Percentiles rank a stretch among this genome's conserved stretches.
phyloP scores from a whole-genome alignment of 2,888 invertebrate species.

The Andricus quercusramuli region DNA sequence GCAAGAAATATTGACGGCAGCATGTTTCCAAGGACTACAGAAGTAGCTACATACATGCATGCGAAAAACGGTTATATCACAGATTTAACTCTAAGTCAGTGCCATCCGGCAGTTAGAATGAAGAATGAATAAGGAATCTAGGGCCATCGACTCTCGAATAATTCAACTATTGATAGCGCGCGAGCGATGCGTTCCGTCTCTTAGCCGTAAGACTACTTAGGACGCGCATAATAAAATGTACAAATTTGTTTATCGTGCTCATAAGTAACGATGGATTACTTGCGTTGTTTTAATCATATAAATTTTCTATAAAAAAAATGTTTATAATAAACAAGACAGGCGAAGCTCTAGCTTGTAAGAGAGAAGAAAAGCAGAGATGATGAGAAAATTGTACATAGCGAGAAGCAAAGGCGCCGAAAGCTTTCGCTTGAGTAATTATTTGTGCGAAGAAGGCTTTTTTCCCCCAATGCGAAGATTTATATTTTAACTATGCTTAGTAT shows the following conservation, averaged over 20 bases:
- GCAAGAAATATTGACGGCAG: background rate
- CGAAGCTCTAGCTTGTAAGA: conserved; percentile 60
- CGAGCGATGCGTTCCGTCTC: conserved; percentile 58
- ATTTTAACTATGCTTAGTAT: background rate
- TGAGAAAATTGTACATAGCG: conserved; percentile 41
- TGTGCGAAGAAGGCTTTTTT: background rate
- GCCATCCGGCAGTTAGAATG: conserved; percentile 60
- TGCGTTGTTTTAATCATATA: conserved; percentile 75
- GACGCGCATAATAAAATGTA: conserved; percentile 77
- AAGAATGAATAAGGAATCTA: conserved; percentile 43
- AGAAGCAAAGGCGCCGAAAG: conserved; percentile 3
- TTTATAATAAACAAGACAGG: conserved; percentile 70
- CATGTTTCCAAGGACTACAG: conserved; percentile 2
- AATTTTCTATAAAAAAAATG: conserved; percentile 76
- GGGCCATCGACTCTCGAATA: conserved; percentile 44
- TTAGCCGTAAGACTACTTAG: conserved; percentile 68
- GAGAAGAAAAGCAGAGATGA: conserved; percentile 16
- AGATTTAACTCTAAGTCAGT: conserved; percentile 57
- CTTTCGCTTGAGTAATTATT: conserved; percentile 27
- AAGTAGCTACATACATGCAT: background rate
- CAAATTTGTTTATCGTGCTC: conserved; percentile 77
- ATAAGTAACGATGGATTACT: conserved; percentile 70
- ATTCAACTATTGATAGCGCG: conserved; percentile 43
- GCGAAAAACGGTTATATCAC: conserved; percentile 1
- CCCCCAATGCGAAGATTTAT: background rate